Evolutionary conservation across 2,888 invertebrate species (phyloP).

Genomic region (Synanthedon formicaeformis): DNA sequence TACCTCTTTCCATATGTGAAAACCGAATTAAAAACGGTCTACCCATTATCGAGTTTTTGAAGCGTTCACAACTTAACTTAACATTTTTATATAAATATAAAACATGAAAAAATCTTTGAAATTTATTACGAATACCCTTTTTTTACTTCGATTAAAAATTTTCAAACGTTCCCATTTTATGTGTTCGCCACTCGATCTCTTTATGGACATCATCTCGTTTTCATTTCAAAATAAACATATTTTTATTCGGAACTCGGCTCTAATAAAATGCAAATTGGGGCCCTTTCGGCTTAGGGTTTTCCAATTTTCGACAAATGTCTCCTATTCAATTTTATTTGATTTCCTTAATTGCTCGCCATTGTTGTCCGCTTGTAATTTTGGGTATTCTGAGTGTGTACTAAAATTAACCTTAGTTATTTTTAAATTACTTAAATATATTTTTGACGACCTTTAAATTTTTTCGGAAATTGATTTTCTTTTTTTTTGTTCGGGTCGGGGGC

Average conservation of each 20-base stretch:
- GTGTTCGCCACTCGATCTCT: slow-evolving; percentile 45
- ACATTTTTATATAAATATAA: too few species aligned
- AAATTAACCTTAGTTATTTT: too few species aligned
- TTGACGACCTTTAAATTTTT: too few species aligned
- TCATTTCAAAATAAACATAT: slow-evolving; percentile 60
- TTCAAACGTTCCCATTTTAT: slow-evolving; percentile 35
- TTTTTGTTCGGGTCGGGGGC: too few species aligned
- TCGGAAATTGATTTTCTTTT: too few species aligned
- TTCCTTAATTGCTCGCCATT: slow-evolving; percentile 45
- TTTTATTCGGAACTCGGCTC: slow-evolving; percentile 59
- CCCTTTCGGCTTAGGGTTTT: slow-evolving; percentile 56
- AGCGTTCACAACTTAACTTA: too few species aligned
- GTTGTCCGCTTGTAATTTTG: slow-evolving; percentile 3
- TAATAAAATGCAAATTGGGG: slow-evolving; percentile 62
- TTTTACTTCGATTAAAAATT: slow-evolving; percentile 29
- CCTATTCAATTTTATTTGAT: slow-evolving; percentile 58
- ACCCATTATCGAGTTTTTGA: too few species aligned
- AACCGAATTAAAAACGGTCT: too few species aligned
- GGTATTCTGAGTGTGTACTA: too few species aligned
- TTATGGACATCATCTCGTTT: slow-evolving; percentile 46
- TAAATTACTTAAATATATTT: too few species aligned
- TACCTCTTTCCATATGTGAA: too few species aligned
- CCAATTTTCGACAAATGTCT: slow-evolving; percentile 60
- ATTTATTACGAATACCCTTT: slow-evolving; percentile 15
- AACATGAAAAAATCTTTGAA: too few species aligned